Evolutionary conservation across 2,888 invertebrate species (phyloP).

Genomic region (Idaea straminata): DNA sequence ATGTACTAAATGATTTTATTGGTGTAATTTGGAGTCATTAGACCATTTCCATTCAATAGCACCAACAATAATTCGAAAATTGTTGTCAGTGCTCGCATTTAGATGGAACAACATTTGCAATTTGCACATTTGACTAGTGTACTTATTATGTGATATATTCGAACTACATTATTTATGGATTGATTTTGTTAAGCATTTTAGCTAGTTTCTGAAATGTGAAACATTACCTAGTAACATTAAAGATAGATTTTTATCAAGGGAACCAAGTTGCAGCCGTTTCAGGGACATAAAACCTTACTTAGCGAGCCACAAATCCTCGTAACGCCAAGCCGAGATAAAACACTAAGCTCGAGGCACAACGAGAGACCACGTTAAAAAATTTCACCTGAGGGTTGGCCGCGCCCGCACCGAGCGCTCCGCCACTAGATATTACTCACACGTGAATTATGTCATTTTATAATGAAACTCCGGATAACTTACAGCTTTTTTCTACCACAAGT

Average conservation of each 20-base stretch:
- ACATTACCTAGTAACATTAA: constrained; percentile 41
- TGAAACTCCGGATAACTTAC: constrained; percentile 62
- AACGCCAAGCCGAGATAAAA: constrained; percentile 79
- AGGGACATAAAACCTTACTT: constrained; percentile 78
- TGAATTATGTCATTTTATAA: constrained; percentile 71
- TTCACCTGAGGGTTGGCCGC: constrained; percentile 67
- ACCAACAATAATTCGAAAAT: neutral
- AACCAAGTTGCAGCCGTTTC: constrained; percentile 68
- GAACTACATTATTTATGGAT: neutral
- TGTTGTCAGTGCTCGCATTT: neutral
- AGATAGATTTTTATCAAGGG: constrained; percentile 68
- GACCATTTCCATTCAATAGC: neutral
- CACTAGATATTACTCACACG: constrained; percentile 70
- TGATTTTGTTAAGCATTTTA: neutral
- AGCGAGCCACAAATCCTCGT: constrained; percentile 79
- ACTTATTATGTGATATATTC: neutral
- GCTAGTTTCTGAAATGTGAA: constrained; percentile 12
- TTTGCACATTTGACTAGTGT: neutral
- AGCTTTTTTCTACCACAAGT: constrained; percentile 35
- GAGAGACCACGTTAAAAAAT: constrained; percentile 71
- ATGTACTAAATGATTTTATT: neutral
- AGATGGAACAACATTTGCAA: neutral
- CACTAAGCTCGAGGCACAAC: constrained; percentile 72
- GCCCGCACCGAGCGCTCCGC: constrained; percentile 32
- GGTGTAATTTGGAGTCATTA: neutral